Conservation (phyloP, 2,113 vertebrate species). For the Urocolius indicus region DNA sequence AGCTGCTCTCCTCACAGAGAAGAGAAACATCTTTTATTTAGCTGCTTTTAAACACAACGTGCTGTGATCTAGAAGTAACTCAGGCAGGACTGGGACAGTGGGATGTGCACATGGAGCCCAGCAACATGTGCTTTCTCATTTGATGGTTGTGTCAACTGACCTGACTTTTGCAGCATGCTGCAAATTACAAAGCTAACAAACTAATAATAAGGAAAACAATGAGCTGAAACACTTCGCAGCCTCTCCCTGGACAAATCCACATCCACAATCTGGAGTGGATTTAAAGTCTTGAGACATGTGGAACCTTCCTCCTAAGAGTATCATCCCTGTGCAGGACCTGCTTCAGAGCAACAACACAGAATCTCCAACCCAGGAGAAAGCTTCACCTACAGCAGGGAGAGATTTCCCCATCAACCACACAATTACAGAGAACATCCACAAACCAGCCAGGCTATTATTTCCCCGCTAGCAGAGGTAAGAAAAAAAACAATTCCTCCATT, state of each 20-base stretch:
- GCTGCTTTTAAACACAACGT: neutral
- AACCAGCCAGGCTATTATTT: neutral
- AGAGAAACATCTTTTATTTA: neutral
- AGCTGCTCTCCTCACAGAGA: neutral
- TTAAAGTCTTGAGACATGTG: neutral
- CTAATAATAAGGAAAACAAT: neutral
- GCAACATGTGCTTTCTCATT: neutral
- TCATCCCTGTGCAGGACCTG: neutral
- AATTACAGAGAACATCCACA: neutral
- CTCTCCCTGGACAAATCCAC: neutral
- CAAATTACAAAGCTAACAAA: neutral
- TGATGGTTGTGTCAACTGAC: neutral
- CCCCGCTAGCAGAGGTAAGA: neutral
- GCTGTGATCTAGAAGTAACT: neutral
- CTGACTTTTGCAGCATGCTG: neutral
- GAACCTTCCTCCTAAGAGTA: neutral
- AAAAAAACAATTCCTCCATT: neutral
- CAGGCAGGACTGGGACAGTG: neutral
- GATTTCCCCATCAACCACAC: neutral
- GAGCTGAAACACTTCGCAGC: neutral
- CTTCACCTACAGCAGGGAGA: neutral
- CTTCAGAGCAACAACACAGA: neutral
- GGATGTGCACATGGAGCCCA: neutral
- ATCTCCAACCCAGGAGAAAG: neutral
- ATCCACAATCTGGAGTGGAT: neutral